These are phyloP conservation scores for Botia kubotai DNA, from an alignment of 2,797 vertebrate species.

Conservation along the genomic window DNA sequence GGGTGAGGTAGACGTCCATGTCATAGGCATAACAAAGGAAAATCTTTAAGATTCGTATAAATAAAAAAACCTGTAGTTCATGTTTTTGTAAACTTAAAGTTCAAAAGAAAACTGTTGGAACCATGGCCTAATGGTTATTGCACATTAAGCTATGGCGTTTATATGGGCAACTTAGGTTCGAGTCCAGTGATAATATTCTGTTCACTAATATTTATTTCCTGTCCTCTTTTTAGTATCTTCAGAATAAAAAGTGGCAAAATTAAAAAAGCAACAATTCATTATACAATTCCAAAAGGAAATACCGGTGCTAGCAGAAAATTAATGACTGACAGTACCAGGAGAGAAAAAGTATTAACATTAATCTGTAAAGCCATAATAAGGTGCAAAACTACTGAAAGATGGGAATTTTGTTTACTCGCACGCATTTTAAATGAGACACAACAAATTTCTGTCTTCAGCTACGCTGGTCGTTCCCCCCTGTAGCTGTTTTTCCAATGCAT, in stretches of 20 bases:
- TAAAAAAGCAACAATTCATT: too few species aligned
- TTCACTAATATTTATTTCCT: neutral
- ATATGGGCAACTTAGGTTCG: neutral
- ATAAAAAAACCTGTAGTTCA: too few species aligned
- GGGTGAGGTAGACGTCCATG: neutral
- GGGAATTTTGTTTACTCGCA: neutral
- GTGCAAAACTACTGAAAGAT: neutral
- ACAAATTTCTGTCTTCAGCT: neutral
- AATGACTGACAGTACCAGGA: too few species aligned
- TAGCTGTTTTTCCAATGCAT: constrained; percentile 3
- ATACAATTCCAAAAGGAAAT: too few species aligned
- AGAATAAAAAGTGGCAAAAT: too few species aligned
- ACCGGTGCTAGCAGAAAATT: too few species aligned
- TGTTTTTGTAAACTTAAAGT: too few species aligned
- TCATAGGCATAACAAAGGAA: neutral
- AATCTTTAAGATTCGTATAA: neutral
- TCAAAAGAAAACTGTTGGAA: neutral
- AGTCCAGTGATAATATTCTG: neutral
- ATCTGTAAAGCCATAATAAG: neutral
- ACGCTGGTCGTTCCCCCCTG: neutral
- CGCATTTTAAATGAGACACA: neutral
- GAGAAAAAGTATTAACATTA: too few species aligned
- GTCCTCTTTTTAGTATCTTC: neutral
- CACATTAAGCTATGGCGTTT: neutral
- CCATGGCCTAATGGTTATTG: neutral